These are phyloP conservation scores for Anguilla marmorata DNA, from an alignment of 2,797 vertebrate species.

Conservation along the genomic window DNA sequence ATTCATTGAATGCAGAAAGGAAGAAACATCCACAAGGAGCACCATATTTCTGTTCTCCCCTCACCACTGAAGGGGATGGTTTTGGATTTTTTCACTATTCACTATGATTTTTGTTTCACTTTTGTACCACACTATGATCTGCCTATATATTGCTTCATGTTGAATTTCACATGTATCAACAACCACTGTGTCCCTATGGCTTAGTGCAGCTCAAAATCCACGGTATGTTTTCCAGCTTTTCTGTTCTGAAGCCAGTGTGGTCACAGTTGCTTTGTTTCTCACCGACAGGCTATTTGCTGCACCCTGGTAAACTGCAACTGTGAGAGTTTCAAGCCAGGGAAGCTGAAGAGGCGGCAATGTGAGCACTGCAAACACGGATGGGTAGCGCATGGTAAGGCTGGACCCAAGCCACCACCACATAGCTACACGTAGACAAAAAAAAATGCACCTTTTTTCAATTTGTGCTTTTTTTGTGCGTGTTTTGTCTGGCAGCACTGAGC, in stretches of 20 bases:
- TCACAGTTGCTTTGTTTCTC: background rate
- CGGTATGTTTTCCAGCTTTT: background rate
- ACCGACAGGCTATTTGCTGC: constrained; percentile 87
- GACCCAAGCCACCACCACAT: background rate
- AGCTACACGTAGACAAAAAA: constrained; percentile 1
- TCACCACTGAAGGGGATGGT: background rate
- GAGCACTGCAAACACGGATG: constrained; percentile 95
- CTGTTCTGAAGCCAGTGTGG: background rate
- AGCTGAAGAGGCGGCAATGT: constrained; percentile 91
- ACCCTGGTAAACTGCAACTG: constrained; percentile 91
- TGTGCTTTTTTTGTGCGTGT: background rate
- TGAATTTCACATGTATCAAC: background rate
- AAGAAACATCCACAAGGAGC: background rate
- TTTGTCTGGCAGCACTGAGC: constrained; percentile 80
- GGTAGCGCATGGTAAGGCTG: constrained; percentile 90
- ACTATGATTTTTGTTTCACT: no score
- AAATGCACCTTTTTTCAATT: background rate
- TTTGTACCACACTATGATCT: no score
- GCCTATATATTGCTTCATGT: background rate
- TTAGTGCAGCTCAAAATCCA: background rate
- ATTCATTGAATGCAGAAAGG: constrained; percentile 10
- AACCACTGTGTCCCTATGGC: background rate
- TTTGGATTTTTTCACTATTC: background rate
- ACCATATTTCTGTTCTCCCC: background rate
- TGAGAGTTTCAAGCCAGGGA: constrained; percentile 90